These are phyloP conservation scores for Salpingus planirostris DNA, from an alignment of 2,888 invertebrate species.

Conservation along the genomic window DNA sequence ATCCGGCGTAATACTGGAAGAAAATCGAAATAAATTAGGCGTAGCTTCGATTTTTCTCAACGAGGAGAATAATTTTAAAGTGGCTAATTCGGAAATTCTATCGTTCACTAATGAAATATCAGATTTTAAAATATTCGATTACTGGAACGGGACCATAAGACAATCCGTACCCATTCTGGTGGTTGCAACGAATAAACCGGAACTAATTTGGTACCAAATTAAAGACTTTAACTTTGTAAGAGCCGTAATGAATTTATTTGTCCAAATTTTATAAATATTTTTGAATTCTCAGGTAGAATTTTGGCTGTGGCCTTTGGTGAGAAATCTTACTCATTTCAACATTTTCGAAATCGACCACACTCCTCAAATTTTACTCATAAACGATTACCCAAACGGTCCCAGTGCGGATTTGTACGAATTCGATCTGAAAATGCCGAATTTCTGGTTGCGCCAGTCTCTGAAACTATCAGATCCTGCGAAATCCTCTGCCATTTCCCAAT, in stretches of 20 bases:
- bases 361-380: too few relatives aligned
- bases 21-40: too few relatives aligned
- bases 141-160: slow-evolving; percentile 1
- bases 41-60: too few relatives aligned
- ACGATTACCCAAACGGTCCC: slow-evolving; percentile 11
- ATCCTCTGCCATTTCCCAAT: slow-evolving; percentile 25
- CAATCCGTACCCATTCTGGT: slow-evolving; percentile 3
- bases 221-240: background rate
- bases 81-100: too few relatives aligned
- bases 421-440: slow-evolving; percentile 11
- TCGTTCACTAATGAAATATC: too few relatives aligned
- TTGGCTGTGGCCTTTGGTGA: slow-evolving; percentile 17
- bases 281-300: slow-evolving; percentile 16
- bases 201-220: slow-evolving; percentile 1
- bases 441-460: slow-evolving; percentile 30
- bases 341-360: slow-evolving; percentile 22
- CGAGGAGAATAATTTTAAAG: too few relatives aligned
- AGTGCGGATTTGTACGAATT: slow-evolving; percentile 35
- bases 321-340: slow-evolving; percentile 21
- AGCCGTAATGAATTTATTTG: too few relatives aligned
- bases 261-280: too few relatives aligned
- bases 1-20: too few relatives aligned
- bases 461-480: slow-evolving; percentile 22
- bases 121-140: slow-evolving; percentile 2
- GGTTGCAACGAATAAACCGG: slow-evolving; percentile 2